These are phyloP conservation scores for Scaptomyza caliginosa DNA, from an alignment of 2,888 invertebrate genomes.

Conservation along the genomic window DNA sequence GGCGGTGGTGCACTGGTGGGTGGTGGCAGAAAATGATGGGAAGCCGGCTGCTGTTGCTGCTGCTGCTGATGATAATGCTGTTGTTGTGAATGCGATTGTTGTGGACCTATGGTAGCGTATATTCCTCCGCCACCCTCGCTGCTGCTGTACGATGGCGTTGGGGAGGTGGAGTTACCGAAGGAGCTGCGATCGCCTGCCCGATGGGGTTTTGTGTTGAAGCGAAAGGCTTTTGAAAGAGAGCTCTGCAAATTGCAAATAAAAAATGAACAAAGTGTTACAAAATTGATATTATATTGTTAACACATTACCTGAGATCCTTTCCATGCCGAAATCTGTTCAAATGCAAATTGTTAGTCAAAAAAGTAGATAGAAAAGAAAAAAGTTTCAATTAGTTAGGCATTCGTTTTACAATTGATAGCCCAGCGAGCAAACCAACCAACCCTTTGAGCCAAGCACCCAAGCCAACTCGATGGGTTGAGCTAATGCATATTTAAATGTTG, in stretches of 20 bases:
- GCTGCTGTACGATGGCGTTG: constrained; percentile 84
- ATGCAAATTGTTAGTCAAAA: background rate
- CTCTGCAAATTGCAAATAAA: constrained; percentile 64
- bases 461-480: background rate
- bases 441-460: background rate
- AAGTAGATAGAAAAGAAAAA: constrained; percentile 27
- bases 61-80: no score
- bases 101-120: constrained; percentile 83
- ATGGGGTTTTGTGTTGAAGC: constrained; percentile 83
- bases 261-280: background rate
- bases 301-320: constrained; percentile 84
- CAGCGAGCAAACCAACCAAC: background rate
- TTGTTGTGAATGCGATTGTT: constrained; percentile 53
- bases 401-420: background rate
- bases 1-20: constrained; percentile 83
- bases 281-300: background rate
- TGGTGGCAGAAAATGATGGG: constrained; percentile 78
- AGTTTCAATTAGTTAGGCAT: constrained; percentile 22
- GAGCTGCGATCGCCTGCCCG: constrained; percentile 82
- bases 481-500: constrained; percentile 14
- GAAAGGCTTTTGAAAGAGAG: constrained; percentile 84
- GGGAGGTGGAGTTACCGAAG: constrained; percentile 84
- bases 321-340: constrained; percentile 83
- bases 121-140: constrained; percentile 84
- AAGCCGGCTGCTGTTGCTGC: no score